Evolutionary conservation across 2,888 invertebrate genomes (phyloP).

Genomic region (Branchellion lobata): DNA sequence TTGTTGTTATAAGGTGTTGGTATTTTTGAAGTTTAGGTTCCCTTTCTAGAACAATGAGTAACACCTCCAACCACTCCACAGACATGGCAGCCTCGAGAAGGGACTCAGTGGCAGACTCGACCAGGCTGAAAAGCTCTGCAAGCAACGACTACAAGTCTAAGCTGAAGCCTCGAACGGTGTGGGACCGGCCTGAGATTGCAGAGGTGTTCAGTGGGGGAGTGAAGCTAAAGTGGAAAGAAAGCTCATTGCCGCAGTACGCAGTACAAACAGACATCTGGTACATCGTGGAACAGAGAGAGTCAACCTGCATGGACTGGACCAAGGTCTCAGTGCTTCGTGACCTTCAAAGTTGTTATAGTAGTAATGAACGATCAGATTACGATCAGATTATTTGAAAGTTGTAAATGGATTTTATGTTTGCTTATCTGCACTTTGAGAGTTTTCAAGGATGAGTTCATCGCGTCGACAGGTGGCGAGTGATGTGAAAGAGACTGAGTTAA

Average conservation of each 20-base stretch:
- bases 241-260: constrained; percentile 78
- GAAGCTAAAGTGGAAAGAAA: constrained; percentile 89
- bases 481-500: constrained; percentile 49
- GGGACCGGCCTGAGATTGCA: constrained; percentile 84
- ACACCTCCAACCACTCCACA: too few species aligned
- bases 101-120: constrained; percentile 44
- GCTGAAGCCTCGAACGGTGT: constrained; percentile 52
- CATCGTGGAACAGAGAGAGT: constrained; percentile 80
- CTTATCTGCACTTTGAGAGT: too few species aligned
- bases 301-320: constrained; percentile 58
- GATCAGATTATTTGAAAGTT: too few species aligned
- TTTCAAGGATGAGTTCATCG: too few species aligned
- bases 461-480: constrained; percentile 53
- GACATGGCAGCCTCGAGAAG: constrained; percentile 14
- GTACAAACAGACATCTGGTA: constrained; percentile 79
- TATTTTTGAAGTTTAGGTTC: too few species aligned
- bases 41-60: too few species aligned
- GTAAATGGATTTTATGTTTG: too few species aligned
- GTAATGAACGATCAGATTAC: too few species aligned
- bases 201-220: constrained; percentile 85
- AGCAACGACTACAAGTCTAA: constrained; percentile 48
- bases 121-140: background rate
- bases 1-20: background rate
- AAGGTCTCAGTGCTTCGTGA: too few species aligned
- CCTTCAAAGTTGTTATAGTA: too few species aligned